Percentiles rank a stretch among this genome's conserved stretches.
Evolutionary conservation across 2,888 invertebrate genomes (phyloP).

Genomic region (Erpobdella octoculata): DNA sequence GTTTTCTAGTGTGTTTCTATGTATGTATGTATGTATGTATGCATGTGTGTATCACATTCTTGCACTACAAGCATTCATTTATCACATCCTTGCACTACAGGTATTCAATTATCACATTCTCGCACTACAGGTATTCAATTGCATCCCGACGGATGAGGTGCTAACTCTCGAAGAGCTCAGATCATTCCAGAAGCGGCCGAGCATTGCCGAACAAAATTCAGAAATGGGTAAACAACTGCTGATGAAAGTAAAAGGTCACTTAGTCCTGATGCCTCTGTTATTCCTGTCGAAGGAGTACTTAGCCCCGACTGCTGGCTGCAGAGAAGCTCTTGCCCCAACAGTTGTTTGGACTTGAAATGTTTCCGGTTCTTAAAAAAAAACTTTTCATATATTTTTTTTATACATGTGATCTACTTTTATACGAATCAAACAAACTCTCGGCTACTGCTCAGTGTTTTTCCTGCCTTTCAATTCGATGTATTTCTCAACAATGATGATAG

Average conservation of each 20-base stretch:
- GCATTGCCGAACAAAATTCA: constrained; percentile 67
- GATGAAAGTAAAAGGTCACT: constrained; percentile 68
- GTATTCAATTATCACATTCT: constrained; percentile 66
- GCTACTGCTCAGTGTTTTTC: too few species aligned
- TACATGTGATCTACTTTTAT: too few species aligned
- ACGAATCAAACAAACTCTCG: too few species aligned
- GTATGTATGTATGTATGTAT: too few species aligned
- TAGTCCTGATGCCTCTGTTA: constrained; percentile 79
- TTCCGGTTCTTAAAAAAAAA: too few species aligned
- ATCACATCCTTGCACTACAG: too few species aligned
- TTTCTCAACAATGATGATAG: too few species aligned
- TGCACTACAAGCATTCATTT: too few species aligned
- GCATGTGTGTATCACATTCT: too few species aligned
- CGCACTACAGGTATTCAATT: constrained; percentile 67
- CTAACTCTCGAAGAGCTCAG: constrained; percentile 65
- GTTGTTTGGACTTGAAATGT: constrained; percentile 74
- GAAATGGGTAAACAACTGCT: constrained; percentile 62
- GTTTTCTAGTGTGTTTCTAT: too few species aligned
- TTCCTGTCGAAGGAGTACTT: constrained; percentile 79
- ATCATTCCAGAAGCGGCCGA: constrained; percentile 66
- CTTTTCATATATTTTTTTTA: too few species aligned
- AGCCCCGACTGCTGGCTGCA: constrained; percentile 69
- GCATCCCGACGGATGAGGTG: constrained; percentile 76
- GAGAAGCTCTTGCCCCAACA: constrained; percentile 86
- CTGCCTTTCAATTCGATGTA: too few species aligned